phyloP scores from a whole-genome alignment of 2,113 vertebrate species.

The Rhadina sibilatrix region DNA sequence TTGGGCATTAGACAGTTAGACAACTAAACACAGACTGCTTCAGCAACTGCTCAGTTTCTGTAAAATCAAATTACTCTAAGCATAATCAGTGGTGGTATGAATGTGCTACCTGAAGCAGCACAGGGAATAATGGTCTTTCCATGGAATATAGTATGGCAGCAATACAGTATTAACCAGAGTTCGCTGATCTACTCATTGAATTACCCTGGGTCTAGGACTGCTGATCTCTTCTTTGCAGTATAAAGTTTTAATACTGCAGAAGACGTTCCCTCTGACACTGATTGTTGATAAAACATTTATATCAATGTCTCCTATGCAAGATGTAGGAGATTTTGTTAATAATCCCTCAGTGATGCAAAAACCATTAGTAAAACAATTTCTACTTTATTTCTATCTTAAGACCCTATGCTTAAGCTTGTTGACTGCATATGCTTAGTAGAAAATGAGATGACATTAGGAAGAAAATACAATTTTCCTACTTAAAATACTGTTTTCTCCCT shows the following conservation, averaged over 20 bases:
- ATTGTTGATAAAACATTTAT: not conserved
- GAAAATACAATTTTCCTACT: not conserved
- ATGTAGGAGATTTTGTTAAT: not conserved
- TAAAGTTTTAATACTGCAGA: not conserved
- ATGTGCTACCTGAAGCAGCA: not conserved
- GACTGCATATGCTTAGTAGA: not conserved
- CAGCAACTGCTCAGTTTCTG: not conserved
- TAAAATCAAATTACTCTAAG: not conserved
- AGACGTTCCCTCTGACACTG: not conserved
- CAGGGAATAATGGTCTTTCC: not conserved
- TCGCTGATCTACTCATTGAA: not conserved
- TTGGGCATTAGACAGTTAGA: not conserved
- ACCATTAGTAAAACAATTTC: not conserved
- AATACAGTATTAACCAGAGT: not conserved
- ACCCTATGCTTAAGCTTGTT: not conserved
- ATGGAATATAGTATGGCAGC: not conserved
- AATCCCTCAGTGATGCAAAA: not conserved
- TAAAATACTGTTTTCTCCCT: not conserved
- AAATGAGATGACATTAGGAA: not conserved
- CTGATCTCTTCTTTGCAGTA: not conserved
- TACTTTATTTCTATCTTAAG: not conserved
- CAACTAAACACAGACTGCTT: not conserved
- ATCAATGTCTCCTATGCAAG: not conserved
- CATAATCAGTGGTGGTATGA: not conserved
- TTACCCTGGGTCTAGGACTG: not conserved